These are phyloP conservation scores for Crocidura indochinensis DNA, from an alignment of 2,797 vertebrate genomes.

Conservation along the genomic window DNA sequence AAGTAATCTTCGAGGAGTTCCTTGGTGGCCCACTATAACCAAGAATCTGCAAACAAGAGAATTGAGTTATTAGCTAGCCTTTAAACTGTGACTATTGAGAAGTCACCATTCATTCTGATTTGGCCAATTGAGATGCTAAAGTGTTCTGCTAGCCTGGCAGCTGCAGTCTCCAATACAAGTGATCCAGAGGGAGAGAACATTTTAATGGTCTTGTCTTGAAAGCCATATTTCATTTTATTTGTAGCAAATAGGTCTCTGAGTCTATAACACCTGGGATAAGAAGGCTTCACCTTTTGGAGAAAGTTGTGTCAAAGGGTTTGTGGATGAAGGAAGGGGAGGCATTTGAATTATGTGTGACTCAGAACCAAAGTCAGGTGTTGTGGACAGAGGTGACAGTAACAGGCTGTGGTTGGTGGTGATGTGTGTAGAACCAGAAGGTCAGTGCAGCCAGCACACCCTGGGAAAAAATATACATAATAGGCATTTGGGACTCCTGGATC, in stretches of 20 bases:
- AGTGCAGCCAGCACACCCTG: neutral
- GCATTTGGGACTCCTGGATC: neutral
- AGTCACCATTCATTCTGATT: neutral
- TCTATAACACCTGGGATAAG: neutral
- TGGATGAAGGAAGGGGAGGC: neutral
- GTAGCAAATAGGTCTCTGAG: neutral
- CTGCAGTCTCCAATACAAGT: neutral
- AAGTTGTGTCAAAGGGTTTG: neutral
- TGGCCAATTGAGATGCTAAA: neutral
- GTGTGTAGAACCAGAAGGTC: neutral
- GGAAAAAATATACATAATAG: neutral
- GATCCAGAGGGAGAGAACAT: neutral
- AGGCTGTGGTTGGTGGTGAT: neutral
- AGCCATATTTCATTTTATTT: neutral
- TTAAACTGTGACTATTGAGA: neutral
- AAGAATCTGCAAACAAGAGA: neutral
- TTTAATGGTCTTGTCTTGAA: neutral
- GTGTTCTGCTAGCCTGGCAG: neutral
- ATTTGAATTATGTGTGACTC: neutral
- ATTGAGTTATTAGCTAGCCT: neutral
- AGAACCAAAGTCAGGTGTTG: neutral
- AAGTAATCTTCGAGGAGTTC: neutral
- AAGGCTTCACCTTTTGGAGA: neutral
- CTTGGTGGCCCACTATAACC: neutral
- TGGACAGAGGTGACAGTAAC: neutral